These are phyloP conservation scores for Latheticus oryzae DNA, from an alignment of 2,888 invertebrate species.

Conservation along the genomic window DNA sequence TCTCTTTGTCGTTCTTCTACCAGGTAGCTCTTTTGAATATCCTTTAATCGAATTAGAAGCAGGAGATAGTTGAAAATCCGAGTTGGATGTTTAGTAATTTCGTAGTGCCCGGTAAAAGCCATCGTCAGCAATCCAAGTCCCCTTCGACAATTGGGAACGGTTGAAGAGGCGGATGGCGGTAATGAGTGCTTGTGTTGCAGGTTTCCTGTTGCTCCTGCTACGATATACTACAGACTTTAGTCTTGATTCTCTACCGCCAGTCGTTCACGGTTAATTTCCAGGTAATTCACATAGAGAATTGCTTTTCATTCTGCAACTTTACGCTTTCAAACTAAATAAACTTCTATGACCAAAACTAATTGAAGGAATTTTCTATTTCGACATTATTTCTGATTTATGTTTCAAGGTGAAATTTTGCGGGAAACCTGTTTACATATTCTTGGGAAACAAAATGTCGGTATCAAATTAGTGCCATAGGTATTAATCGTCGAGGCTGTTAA, in stretches of 20 bases:
- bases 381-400: too few species aligned
- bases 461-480: conserved; percentile 60
- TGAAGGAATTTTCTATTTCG: conserved; percentile 55
- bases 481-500: conserved; percentile 57
- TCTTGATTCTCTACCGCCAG: conserved; percentile 50
- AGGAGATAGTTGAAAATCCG: conserved; percentile 41
- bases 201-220: conserved; percentile 56
- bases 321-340: conserved; percentile 51
- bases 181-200: conserved; percentile 62
- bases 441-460: conserved; percentile 58
- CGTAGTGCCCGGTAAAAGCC: conserved; percentile 54
- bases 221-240: conserved; percentile 43
- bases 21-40: conserved; percentile 4
- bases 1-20: not conserved
- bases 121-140: conserved; percentile 51
- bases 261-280: conserved; percentile 63
- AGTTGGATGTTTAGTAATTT: conserved; percentile 58
- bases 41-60: conserved; percentile 2
- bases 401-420: conserved; percentile 5
- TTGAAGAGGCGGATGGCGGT: conserved; percentile 49
- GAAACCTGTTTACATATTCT: conserved; percentile 62
- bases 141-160: conserved; percentile 19
- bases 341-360: too few species aligned
- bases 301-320: conserved; percentile 55
- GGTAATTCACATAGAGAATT: conserved; percentile 61